phyloP scores from a whole-genome alignment of 2,797 vertebrate species.

The Toxotes lorentzi region DNA sequence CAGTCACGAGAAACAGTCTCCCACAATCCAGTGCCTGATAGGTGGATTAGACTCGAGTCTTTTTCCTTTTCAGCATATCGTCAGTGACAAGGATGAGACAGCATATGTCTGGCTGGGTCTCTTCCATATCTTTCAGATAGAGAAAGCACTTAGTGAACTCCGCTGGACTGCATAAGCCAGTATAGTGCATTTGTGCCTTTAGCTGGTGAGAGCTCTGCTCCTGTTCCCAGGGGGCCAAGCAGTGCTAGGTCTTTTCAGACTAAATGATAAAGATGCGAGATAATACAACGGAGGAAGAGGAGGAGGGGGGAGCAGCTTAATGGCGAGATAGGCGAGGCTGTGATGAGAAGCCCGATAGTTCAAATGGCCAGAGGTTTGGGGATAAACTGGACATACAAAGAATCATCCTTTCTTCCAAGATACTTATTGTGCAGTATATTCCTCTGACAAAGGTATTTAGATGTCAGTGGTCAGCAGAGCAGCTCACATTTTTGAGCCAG shows the following conservation, averaged over 20 bases:
- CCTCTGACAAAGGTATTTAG: not conserved
- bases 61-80: slow-evolving; percentile 47
- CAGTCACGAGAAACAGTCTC: slow-evolving; percentile 21
- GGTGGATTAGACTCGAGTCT: slow-evolving; percentile 47
- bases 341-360: slow-evolving; percentile 52
- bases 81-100: slow-evolving; percentile 67
- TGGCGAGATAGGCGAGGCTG: slow-evolving; percentile 45
- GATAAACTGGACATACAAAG: slow-evolving; percentile 26
- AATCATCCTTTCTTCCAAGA: slow-evolving; percentile 8
- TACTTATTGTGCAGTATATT: slow-evolving; percentile 17
- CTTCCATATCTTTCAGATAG: slow-evolving; percentile 63
- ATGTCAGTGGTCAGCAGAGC: slow-evolving; percentile 24
- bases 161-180: slow-evolving; percentile 55
- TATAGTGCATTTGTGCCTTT: slow-evolving; percentile 65
- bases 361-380: slow-evolving; percentile 30
- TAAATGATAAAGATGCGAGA: slow-evolving; percentile 72
- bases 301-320: slow-evolving; percentile 35
- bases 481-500: slow-evolving; percentile 15
- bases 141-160: slow-evolving; percentile 76
- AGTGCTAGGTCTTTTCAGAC: slow-evolving; percentile 65
- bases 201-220: slow-evolving; percentile 66
- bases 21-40: slow-evolving; percentile 39
- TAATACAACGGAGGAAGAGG: slow-evolving; percentile 45
- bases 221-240: slow-evolving; percentile 56
- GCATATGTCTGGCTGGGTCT: slow-evolving; percentile 62